These are phyloP conservation scores for Leptoteleia sp. DNA, from an alignment of 1,140 invertebrate genomes.

Conservation along the genomic window DNA sequence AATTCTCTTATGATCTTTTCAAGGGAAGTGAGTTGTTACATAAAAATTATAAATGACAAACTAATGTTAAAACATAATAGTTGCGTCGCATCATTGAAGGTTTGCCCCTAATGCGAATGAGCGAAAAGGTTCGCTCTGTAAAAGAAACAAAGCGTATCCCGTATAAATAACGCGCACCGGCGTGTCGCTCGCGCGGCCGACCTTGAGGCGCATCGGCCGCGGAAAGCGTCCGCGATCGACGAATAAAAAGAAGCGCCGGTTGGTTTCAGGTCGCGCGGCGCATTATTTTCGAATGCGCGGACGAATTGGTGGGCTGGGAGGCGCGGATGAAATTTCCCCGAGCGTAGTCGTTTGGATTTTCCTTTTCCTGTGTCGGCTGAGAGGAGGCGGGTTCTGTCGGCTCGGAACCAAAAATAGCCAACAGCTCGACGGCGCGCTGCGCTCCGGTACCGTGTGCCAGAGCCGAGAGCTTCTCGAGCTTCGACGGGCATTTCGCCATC, in stretches of 20 bases:
- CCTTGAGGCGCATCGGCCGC: no score
- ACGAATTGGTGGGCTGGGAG: background rate
- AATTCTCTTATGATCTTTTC: no score
- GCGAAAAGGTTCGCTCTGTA: no score
- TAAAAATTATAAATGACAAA: no score
- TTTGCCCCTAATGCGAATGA: no score
- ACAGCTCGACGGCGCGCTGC: constrained; percentile 51
- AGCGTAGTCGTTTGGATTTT: constrained; percentile 22
- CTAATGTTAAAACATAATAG: no score
- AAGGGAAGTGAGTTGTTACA: no score
- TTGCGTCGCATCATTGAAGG: no score
- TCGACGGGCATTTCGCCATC: constrained; percentile 68
- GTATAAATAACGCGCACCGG: no score
- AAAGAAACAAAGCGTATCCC: no score
- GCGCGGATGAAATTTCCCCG: constrained; percentile 14
- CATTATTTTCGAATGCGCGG: constrained; percentile 11
- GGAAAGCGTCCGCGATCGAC: no score
- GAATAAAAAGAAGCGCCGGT: background rate
- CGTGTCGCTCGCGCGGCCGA: no score
- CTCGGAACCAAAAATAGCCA: constrained; percentile 76
- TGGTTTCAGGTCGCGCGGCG: background rate
- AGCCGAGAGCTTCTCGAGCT: constrained; percentile 67
- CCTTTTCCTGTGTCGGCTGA: constrained; percentile 47
- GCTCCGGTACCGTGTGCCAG: constrained; percentile 61
- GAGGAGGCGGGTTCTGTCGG: constrained; percentile 63